Evolutionary conservation across 92 coral and sea anemone genomes (phyloP), one percentile per base, ranked within the genome.

Genomic region (Epizoanthus ramosus): DNA sequence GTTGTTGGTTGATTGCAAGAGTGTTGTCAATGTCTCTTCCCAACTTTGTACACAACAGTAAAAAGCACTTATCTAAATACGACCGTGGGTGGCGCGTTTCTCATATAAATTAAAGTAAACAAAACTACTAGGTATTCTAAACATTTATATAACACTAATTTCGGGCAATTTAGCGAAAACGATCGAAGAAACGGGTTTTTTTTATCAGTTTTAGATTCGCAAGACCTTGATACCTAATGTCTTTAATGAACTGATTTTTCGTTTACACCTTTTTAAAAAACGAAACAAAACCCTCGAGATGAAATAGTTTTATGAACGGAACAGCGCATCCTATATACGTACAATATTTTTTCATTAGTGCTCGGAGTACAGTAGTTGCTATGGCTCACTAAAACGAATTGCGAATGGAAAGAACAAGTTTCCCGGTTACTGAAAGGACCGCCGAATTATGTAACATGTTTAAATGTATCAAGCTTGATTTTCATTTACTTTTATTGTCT

Each of bases 401-500:
- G 28, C 52, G 53, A 13, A 39, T 13, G 23, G 52, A 28, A 43
- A 39, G 3, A 45, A 57, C 41, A 12, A 43, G 82, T 77, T 43
- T 77, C 82, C 58, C 24, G 69, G 82, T 77, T 61, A 77, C 82
- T 41, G 59, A 43, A 61, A 61, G 59, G 31, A 8, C 71, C 71
- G 61, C 66, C 43, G 63, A 77, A 61, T 77, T 21, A 77, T 77
- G 66, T 77, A 61, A 60, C 14, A 77, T 77, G 66, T 77, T 60
- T 57, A 77, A 21, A 60, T 61, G 70, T 58, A 19, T 57, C 15
- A 25, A 18, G 9, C 45, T 15, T 23, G 56, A 72, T 23, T 3
- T 17, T 69, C 2, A n/a, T 35, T 22, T 50, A 50, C 54, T 50
- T 50, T 50, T 16, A 50, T 47, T 50, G 54, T 47, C 14, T 47